Evolutionary conservation across 2,113 vertebrate genomes (phyloP), one percentile per base, ranked within the genome.

Genomic region (Theristicus caerulescens): DNA sequence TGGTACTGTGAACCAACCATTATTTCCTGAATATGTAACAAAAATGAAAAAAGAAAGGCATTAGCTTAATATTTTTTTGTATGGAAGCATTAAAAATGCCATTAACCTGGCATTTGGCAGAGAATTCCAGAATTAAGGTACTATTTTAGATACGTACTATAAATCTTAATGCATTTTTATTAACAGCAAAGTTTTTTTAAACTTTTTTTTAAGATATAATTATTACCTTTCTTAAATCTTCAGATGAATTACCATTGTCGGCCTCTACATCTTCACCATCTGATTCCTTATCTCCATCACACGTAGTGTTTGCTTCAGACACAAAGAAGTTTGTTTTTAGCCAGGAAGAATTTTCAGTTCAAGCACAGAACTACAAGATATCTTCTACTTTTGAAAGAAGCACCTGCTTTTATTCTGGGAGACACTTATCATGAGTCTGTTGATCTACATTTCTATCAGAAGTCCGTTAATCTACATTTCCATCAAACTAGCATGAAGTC

Each of bases 1-100:
- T 99, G 99, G 88, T 99, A 99, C n/a, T 99, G 98, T 36, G 98
- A 98, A 67, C 99, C 99, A 74, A 99, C 98, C 99, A 99, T 99
- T 98, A 99, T 99, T 98, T 99, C 99, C 99, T 99, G 74, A 69
- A 96, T 16, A 84, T 26, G 26, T 55, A 95, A 86, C 6, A 93
- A 52, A 82, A 89, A 49, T 26, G 1, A 52, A 62, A 40, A 90
- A 16, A 59, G 34, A 55, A 94, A 65, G 6, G 66, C 49, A 79
- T 57, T 88, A 88, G 6, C 8, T 67, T 64, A 67, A 4, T 29
- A 90, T 38, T 88, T 32, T 38, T 82, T 11, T 20, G 2, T 3
- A 65, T 3, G 3, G 18, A 77, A 77, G 4, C 21, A 71, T 40
- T 86, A 73, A 38, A 73, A 77, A 59, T 6, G 1, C 32, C 17